Evolutionary conservation across 2,797 vertebrate genomes (phyloP), one percentile per base, ranked within the genome.

Genomic region (Gambusia yucatana): DNA sequence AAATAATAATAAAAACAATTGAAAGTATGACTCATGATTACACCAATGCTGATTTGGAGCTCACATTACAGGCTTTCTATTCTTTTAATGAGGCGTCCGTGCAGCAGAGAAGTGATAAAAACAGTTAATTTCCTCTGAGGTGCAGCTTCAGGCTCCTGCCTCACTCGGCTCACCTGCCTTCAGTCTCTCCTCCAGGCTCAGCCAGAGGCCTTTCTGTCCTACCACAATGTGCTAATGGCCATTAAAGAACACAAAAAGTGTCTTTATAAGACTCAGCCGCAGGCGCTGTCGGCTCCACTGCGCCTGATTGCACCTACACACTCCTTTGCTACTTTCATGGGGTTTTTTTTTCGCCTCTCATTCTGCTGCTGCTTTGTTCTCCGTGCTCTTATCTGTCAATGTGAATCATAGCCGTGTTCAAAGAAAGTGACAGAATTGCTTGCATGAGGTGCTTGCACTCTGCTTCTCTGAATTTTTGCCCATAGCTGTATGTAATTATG

Each of bases 371-470:
- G 74, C 44, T 80, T 83, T 87, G 76, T 82, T 82, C 73, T 72
- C 73, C 20, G 36, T 61, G 75, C 16, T 74, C 72, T 77, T 69
- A 73, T 77, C 82, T 91, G 93, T 94, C 93, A 85, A 75, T 73
- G 46, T 76, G 74, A 88, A 93, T 94, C 85, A 89, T 80, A 77
- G 3, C 55, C 81, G 25, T 28, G 3, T 71, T 90, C 84, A 89
- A 36, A 84, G 55, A 86, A 71, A 77, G 83, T 78, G 85, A 91
- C 88, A 86, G 78, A 92, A 92, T 91, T 74, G 83, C 57, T 82
- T 69, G 80, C 89, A 92, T 90, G 91, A 93, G 89, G 85, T 81
- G 85, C 80, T 76, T 79, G 80, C 57, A 71, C 73, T 59, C 50
- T 52, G 78, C 30, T 57, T 82, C 82, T 73, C 43, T 84, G 80